Evolutionary conservation across 2,797 vertebrate species (phyloP), one percentile per base, ranked within the genome.

Genomic region (Emys orbicularis): DNA sequence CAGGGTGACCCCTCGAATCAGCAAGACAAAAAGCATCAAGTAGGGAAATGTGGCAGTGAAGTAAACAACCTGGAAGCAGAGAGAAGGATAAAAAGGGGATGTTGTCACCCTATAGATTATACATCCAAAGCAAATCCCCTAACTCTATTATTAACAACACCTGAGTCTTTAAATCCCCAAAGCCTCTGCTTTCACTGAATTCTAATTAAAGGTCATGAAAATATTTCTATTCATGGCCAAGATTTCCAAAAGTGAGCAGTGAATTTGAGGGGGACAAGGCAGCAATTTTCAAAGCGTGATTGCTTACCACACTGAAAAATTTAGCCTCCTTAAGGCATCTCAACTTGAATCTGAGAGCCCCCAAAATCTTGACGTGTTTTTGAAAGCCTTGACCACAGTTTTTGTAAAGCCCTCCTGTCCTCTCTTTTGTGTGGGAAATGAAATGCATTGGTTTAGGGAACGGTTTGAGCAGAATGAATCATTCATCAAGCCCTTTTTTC

Each of bases 11-110:
- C 99, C 99, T 59, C 99, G 99, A 79, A 99, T 57, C 94, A 99
- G 98, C 41, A 99, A 98, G 95, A 99, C 97, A 79, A 99, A 12
- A 7, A 99, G 97, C 98, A 99, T 98, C 96, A 99, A 41, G 2
- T 99, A 99, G 0, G 99, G 99, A 79, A 99, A 99, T 0, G 99
- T 99, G 12, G 99, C 99, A 3, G 99, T 99, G 97, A 99, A 99
- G 95, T 99, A 99, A 79, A 99, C 99, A 0, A 99, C 99, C 99
- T 99, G 94, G 7, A 65, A 0, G 41, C 44, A 90, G 79, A 44
- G 61, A 93, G 77, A 85, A 52, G 57, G 59, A 19, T 23, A 95
- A 31, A 53, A 86, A 54, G 12, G 44, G 44, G 44, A 44, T 44
- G 44, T 44, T 44, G 44, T 6, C 6, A 44, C 44, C 44, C 2